phyloP scores from a whole-genome alignment of 2,797 vertebrate species.

The Triplophysa bombifrons region DNA sequence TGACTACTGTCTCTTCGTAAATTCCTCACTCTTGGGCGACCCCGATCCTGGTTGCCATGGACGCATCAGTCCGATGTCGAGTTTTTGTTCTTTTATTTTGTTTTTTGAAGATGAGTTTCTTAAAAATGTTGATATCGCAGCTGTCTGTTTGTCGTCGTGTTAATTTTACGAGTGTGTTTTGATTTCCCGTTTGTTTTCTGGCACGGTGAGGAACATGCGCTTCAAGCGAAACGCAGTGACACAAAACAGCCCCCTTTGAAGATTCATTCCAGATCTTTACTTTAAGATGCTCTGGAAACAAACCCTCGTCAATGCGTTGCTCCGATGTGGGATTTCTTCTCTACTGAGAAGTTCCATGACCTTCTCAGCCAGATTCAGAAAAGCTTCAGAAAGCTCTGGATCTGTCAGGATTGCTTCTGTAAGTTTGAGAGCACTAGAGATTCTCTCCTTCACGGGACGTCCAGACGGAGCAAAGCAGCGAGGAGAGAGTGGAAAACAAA shows the following conservation, averaged over 20 bases:
- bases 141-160: slow-evolving; percentile 63
- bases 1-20: slow-evolving; percentile 99
- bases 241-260: not conserved
- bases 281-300: slow-evolving; percentile 33
- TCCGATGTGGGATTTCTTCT: not conserved
- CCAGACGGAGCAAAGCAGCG: not conserved
- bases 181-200: slow-evolving; percentile 43
- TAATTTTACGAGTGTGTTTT: slow-evolving; percentile 67
- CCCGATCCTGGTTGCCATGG: slow-evolving; percentile 71
- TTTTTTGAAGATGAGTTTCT: slow-evolving; percentile 31
- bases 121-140: slow-evolving; percentile 62
- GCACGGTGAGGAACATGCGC: slow-evolving; percentile 23
- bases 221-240: slow-evolving; percentile 8
- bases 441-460: not conserved
- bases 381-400: not conserved
- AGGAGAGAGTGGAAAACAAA: slow-evolving; percentile 26
- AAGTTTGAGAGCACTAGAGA: not conserved
- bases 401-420: not conserved
- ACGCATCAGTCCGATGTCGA: slow-evolving; percentile 71
- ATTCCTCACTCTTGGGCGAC: slow-evolving; percentile 55
- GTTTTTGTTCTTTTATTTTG: slow-evolving; percentile 48
- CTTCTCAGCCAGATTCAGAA: not conserved
- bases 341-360: not conserved
- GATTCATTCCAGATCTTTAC: slow-evolving; percentile 38
- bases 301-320: not conserved